Evolutionary conservation across 2,888 invertebrate genomes (phyloP).

Genomic region (Xanthorhoe designata): DNA sequence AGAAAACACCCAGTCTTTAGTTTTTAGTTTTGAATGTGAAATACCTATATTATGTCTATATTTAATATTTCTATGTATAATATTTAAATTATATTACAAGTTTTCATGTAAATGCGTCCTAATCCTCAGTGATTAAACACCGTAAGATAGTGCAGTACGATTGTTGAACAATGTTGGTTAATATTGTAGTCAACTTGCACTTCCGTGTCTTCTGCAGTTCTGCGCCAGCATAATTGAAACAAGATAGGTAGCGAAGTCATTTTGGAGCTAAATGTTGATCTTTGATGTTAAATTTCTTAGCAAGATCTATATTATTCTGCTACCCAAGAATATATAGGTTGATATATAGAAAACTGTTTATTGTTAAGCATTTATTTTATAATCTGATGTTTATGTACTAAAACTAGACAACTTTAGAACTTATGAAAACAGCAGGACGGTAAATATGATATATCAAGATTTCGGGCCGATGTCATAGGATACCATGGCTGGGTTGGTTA

Average conservation of each 20-base stretch:
- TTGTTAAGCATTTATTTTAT: no score
- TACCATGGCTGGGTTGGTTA: no score
- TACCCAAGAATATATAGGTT: neutral
- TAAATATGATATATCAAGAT: no score
- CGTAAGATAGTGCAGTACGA: constrained; percentile 35
- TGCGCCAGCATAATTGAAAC: constrained; percentile 29
- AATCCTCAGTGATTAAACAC: constrained; percentile 48
- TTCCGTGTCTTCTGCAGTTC: constrained; percentile 32
- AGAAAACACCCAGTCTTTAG: no score
- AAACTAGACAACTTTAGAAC: no score
- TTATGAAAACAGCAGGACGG: no score
- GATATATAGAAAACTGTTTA: no score
- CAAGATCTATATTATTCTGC: neutral
- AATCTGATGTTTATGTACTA: no score
- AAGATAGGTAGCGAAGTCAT: constrained; percentile 5
- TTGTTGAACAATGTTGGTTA: constrained; percentile 34
- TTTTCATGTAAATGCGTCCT: constrained; percentile 35
- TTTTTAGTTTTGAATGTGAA: no score
- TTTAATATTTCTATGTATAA: no score
- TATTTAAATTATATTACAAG: neutral
- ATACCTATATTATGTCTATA: no score
- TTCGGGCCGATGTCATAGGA: no score
- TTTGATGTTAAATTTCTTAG: constrained; percentile 6
- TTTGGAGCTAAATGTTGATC: constrained; percentile 4
- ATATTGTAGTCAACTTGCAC: constrained; percentile 30